Conservation (phyloP, 2,888 invertebrate genomes). For the Lochmaea crataegi region DNA sequence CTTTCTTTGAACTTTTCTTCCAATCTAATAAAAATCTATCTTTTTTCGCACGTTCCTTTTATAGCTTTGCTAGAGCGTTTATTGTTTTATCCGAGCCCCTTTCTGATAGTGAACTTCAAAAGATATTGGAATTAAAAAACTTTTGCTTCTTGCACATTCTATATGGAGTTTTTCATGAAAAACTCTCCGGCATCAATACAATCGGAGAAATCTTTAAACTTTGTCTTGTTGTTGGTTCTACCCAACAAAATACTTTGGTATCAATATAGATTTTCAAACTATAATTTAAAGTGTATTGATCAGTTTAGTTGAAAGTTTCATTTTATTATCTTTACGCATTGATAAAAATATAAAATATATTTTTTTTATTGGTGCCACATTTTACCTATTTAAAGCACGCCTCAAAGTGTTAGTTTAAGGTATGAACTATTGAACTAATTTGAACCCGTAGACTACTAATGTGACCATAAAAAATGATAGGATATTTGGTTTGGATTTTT, state of each 20-base stretch:
- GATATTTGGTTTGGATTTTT: too few relatives aligned
- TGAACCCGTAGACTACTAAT: too few relatives aligned
- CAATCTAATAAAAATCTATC: constrained; percentile 34
- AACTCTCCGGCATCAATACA: constrained; percentile 8
- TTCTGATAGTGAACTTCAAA: constrained; percentile 34
- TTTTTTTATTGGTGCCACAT: too few relatives aligned
- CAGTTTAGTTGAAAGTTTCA: not conserved
- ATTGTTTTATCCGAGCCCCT: constrained; percentile 31
- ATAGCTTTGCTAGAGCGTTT: constrained; percentile 23
- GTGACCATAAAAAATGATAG: too few relatives aligned
- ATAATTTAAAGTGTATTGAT: not conserved
- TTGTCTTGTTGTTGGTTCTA: constrained; percentile 8
- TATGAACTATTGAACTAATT: too few relatives aligned
- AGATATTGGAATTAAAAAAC: constrained; percentile 36
- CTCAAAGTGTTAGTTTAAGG: too few relatives aligned
- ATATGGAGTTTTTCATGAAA: constrained; percentile 17
- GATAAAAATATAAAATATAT: not conserved
- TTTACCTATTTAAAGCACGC: too few relatives aligned
- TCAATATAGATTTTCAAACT: not conserved
- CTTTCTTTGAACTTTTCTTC: constrained; percentile 22
- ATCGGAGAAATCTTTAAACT: constrained; percentile 7
- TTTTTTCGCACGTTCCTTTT: constrained; percentile 29
- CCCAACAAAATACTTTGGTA: constrained; percentile 1
- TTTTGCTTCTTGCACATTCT: constrained; percentile 24
- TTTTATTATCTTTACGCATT: not conserved